phyloP scores from a whole-genome alignment of 2,888 invertebrate genomes.

The Camptogramma bilineatum region DNA sequence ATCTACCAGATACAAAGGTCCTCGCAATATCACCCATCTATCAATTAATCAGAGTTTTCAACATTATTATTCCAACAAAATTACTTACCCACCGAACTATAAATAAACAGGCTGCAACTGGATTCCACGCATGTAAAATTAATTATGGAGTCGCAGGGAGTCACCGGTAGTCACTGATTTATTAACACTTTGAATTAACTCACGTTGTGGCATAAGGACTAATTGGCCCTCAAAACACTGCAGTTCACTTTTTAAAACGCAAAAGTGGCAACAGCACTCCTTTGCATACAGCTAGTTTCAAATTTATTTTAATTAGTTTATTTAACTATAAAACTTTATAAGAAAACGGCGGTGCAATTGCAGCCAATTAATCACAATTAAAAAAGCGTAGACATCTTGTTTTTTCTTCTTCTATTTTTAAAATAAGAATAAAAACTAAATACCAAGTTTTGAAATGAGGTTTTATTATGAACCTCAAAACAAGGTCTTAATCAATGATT shows the following conservation, averaged over 20 bases:
- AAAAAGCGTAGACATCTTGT: neutral
- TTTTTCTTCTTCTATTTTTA: neutral
- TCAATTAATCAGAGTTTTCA: neutral
- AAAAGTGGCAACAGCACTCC: neutral
- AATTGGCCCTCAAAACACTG: conserved; percentile 23
- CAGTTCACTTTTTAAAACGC: conserved; percentile 3
- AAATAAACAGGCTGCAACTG: conserved; percentile 14
- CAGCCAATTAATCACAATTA: neutral
- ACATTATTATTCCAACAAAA: conserved; percentile 1
- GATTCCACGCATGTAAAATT: conserved; percentile 14
- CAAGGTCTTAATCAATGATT: no score
- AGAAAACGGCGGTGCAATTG: neutral
- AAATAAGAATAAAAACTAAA: no score
- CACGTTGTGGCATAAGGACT: conserved; percentile 14
- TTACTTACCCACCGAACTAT: conserved; percentile 3
- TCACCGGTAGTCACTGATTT: conserved; percentile 13
- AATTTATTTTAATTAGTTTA: neutral
- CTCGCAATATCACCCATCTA: neutral
- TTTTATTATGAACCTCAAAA: no score
- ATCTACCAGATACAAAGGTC: no score
- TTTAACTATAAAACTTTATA: neutral
- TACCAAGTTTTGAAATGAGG: no score
- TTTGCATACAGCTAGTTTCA: neutral
- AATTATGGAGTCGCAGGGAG: conserved; percentile 14
- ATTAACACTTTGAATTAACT: conserved; percentile 20